Conservation (phyloP, 2,113 vertebrate species). For the Rhinogobius similis region DNA sequence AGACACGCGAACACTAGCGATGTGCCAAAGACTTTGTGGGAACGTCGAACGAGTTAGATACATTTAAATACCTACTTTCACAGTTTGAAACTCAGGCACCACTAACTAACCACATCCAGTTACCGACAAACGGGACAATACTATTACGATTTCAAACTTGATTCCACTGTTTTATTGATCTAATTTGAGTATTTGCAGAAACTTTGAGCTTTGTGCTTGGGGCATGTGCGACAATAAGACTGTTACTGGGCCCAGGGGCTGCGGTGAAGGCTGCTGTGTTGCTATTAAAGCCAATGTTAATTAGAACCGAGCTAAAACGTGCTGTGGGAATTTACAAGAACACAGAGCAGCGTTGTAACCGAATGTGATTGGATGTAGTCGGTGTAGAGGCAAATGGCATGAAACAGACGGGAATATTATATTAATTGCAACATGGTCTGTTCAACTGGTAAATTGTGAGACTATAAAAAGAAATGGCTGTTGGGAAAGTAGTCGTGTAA, state of each 20-base stretch:
- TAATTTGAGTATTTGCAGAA: constrained; percentile 14
- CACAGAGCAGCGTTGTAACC: constrained; percentile 19
- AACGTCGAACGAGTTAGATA: too few species aligned
- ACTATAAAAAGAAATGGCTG: constrained; percentile 9
- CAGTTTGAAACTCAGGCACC: too few species aligned
- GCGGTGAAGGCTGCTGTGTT: constrained; percentile 9
- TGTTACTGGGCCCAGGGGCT: constrained; percentile 20
- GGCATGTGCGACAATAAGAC: not conserved
- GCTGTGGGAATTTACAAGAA: constrained; percentile 24
- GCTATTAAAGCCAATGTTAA: constrained; percentile 38
- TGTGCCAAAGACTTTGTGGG: too few species aligned
- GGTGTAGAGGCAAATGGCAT: constrained; percentile 21
- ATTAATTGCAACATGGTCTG: constrained; percentile 18
- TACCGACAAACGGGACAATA: too few species aligned
- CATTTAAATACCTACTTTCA: too few species aligned
- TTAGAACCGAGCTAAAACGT: constrained; percentile 40
- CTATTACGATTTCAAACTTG: not conserved
- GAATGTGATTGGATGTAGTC: constrained; percentile 22
- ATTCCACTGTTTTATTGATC: not conserved
- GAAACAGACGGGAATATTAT: constrained; percentile 36
- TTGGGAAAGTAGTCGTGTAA: constrained; percentile 36
- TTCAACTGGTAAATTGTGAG: constrained; percentile 30
- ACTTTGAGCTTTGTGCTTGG: not conserved
- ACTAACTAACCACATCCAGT: too few species aligned
- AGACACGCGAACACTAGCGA: too few species aligned